Conservation (phyloP, 2,888 invertebrate species). For the Schizaphis graminum region DNA sequence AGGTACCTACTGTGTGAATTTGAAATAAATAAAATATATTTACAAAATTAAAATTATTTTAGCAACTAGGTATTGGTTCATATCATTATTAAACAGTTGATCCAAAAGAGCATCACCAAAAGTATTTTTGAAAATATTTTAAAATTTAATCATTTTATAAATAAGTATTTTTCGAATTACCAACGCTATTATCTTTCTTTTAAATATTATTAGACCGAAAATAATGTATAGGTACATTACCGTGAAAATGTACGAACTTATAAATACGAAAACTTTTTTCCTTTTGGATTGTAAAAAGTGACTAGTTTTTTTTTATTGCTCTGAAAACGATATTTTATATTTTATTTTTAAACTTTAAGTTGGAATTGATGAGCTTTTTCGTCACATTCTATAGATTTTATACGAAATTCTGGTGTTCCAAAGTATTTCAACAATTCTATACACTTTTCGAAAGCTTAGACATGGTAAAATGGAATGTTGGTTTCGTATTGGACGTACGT, state of each 20-base stretch:
- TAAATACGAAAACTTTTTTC: neutral
- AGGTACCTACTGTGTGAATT: neutral
- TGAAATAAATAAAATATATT: neutral
- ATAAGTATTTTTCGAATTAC: neutral
- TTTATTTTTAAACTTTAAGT: neutral
- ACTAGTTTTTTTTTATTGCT: neutral
- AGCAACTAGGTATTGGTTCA: neutral
- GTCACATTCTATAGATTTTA: slow-evolving; percentile 12
- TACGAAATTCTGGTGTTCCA: neutral
- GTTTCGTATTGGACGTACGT: neutral
- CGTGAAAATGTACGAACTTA: neutral
- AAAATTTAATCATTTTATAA: neutral
- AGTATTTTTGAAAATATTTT: neutral
- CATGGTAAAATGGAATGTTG: slow-evolving; percentile 4
- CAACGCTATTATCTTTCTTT: neutral
- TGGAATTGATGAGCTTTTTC: slow-evolving; percentile 9
- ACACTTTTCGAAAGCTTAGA: neutral
- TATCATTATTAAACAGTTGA: neutral
- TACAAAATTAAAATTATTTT: neutral
- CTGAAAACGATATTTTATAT: neutral
- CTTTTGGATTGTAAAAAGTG: neutral
- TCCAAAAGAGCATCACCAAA: neutral
- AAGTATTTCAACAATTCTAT: neutral
- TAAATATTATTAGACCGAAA: neutral
- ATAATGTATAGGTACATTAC: neutral